Evolutionary conservation across 2,797 vertebrate genomes (phyloP).

Genomic region (Euphonia xanthogaster): DNA sequence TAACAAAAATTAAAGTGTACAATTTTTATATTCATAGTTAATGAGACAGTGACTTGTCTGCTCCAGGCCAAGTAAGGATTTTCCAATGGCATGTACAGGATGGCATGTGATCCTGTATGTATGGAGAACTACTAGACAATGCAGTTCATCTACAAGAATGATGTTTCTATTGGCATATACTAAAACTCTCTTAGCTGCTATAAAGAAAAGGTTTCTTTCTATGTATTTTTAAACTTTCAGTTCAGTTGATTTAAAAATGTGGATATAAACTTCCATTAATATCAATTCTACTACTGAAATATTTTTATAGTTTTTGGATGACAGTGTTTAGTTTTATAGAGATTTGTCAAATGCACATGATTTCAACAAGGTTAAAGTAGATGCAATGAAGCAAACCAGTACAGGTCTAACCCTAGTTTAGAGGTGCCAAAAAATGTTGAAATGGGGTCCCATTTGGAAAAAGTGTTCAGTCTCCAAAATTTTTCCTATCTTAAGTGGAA

Average conservation of each 20-base stretch:
- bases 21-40: background rate
- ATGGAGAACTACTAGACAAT: background rate
- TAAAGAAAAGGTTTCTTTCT: background rate
- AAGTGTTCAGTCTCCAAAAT: background rate
- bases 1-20: background rate
- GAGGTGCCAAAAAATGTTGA: background rate
- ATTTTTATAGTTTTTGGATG: background rate
- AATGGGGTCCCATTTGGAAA: background rate
- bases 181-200: background rate
- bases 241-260: background rate
- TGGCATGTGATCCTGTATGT: background rate
- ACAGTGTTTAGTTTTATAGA: background rate
- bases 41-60: background rate
- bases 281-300: background rate
- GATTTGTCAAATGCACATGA: background rate
- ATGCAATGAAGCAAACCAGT: background rate
- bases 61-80: background rate
- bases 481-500: background rate
- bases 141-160: background rate
- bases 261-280: background rate
- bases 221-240: background rate
- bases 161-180: background rate
- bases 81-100: background rate
- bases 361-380: background rate
- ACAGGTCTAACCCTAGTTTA: background rate